Evolutionary conservation across 2,888 invertebrate species (phyloP).

Genomic region (Noctuana brunneofusca): DNA sequence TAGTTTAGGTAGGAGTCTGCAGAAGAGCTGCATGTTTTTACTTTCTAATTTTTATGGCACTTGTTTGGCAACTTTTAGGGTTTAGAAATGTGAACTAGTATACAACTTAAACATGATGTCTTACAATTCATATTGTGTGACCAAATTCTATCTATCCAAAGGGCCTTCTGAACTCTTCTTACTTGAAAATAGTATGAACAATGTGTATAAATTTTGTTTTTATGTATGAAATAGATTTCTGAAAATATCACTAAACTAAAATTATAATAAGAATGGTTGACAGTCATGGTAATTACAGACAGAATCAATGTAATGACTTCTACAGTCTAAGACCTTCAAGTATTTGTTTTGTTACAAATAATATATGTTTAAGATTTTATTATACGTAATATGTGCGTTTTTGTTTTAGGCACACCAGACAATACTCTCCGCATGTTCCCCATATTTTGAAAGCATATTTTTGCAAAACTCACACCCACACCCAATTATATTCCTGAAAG

Average conservation of each 20-base stretch:
- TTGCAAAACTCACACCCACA: constrained; percentile 94
- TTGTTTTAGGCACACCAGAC: constrained; percentile 93
- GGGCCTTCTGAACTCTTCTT: too few relatives aligned
- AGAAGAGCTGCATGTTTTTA: constrained; percentile 69
- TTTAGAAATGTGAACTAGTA: constrained; percentile 55
- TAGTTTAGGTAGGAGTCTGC: constrained; percentile 62
- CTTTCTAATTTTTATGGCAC: constrained; percentile 78
- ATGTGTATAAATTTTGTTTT: background rate
- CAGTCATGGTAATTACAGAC: constrained; percentile 56
- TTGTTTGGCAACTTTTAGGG: constrained; percentile 75
- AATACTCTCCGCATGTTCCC: constrained; percentile 96
- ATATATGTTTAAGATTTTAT: constrained; percentile 66
- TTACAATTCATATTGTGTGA: background rate
- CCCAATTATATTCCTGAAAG: constrained; percentile 96
- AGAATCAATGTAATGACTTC: constrained; percentile 53
- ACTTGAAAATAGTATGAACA: background rate
- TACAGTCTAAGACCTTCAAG: constrained; percentile 65
- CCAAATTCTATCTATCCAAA: background rate
- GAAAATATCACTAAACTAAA: constrained; percentile 39
- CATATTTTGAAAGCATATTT: constrained; percentile 96
- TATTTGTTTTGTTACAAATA: constrained; percentile 57
- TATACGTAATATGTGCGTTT: constrained; percentile 36
- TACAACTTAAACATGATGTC: constrained; percentile 40
- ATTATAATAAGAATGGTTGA: constrained; percentile 69
- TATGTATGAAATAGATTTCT: constrained; percentile 3